Base-by-base conservation (phyloP, 2,797 vertebrate genomes). In the Myiotriccus ornatus region DNA sequence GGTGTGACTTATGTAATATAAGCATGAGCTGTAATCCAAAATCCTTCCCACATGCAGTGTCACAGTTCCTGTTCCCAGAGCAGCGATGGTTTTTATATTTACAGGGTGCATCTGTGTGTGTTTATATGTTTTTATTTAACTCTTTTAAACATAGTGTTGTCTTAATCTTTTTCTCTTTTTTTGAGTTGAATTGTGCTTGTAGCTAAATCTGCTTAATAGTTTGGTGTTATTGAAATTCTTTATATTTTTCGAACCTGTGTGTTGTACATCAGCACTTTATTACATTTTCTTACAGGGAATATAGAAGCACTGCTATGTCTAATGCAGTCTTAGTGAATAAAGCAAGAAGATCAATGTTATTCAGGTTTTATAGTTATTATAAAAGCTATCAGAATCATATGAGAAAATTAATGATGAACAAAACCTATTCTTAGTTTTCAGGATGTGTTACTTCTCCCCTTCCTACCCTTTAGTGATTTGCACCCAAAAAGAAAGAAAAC, bases 1-100 rank as follows among this genome's bases (percentile, higher is more conserved):
- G 92, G 68, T 95, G 89, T 95, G 92, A 96, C 93, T 96, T 96
- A 97, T 95, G 94, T 92, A 87, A 92, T 73, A 57, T 55, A 91
- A 94, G 62, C 92, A 86, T 81, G 92, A 93, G 47, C 84, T 93
- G 55, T 81, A 91, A 91, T 94, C 87, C 27, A 84, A 62, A 96
- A 47, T 67, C 74, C 84, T 95, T 91, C 93, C 84, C 86, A 83
- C 89, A 62, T 70, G 74, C 4, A 0, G 44, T 78, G 62, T 90
- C 90, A 90, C 89, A 68, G 71, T 89, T 96, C 81, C 47, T 87
- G 69, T 87, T 96, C 43, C 73, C 75, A 74, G 68, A 89, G 71
- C 65, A 62, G 84, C 81, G 82, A 91, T 87, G 74, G 49, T 53
- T 95, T 96, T 95, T 76, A 84, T 92, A 95, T 92, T 93, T 95